Evolutionary conservation across 1,140 invertebrate genomes (phyloP).

Genomic region (Zaprionus nigranus): DNA sequence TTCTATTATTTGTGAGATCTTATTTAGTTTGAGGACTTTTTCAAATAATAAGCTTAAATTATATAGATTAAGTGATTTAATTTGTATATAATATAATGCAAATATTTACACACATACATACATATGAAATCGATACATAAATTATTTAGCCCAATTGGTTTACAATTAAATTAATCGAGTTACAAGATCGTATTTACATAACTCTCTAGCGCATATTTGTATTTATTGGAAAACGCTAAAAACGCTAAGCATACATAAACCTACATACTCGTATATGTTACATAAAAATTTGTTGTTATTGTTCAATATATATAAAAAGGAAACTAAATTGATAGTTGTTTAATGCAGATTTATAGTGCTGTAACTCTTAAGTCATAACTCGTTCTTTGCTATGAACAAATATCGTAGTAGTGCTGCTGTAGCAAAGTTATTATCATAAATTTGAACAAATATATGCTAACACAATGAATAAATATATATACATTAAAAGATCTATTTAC

Average conservation of each 20-base stretch:
- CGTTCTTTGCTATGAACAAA: slow-evolving; percentile 44
- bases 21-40: slow-evolving; percentile 10
- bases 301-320: not conserved
- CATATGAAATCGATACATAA: slow-evolving; percentile 49
- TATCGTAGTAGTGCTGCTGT: slow-evolving; percentile 53
- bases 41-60: slow-evolving; percentile 41
- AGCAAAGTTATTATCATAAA: slow-evolving; percentile 50
- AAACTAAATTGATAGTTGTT: slow-evolving; percentile 24
- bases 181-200: not conserved
- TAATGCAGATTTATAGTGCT: slow-evolving; percentile 37
- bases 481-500: slow-evolving; percentile 3
- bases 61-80: slow-evolving; percentile 55
- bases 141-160: slow-evolving; percentile 78
- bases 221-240: slow-evolving; percentile 8
- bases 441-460: slow-evolving; percentile 45
- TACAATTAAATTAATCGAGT: slow-evolving; percentile 57
- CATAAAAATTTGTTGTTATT: slow-evolving; percentile 1
- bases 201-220: slow-evolving; percentile 2
- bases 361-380: slow-evolving; percentile 47
- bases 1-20: slow-evolving; percentile 12
- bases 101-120: slow-evolving; percentile 36
- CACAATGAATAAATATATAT: slow-evolving; percentile 39
- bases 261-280: not conserved
- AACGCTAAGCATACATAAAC: not conserved
- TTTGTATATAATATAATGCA: slow-evolving; percentile 66